Evolutionary conservation across 2,888 invertebrate species (phyloP), one percentile per base, ranked within the genome.

Genomic region (Cosmorhoe ocellata): DNA sequence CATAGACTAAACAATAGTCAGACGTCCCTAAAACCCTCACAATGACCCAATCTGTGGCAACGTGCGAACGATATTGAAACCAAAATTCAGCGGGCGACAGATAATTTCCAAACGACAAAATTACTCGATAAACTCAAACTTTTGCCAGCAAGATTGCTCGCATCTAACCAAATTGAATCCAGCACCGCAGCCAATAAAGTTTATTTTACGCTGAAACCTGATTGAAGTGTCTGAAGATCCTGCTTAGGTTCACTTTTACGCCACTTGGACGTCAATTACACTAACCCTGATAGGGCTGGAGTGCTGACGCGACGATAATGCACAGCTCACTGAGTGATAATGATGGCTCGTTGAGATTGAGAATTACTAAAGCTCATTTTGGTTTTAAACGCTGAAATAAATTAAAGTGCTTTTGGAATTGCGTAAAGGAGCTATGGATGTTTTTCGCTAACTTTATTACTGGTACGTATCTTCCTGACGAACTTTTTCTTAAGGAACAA

Each of bases 221-320:
- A 49, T 27, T 34, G 24, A 33, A 51, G 51, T 41, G 41, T 27
- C 41, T 12, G 32, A 41, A 41, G 42, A 34, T 56, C 50, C 58
- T 65, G 60, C 64, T 65, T 63, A 66, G 73, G 76, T 76, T 79
- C 74, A 75, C 77, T 81, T 81, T 79, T 76, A 76, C 75, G 75
- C 70, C 75, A 76, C 72, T 79, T 74, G 70, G 61, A 43, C 44
- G 53, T 53, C 53, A 53, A 53, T 53, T 53, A 48, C 48, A 50
- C 42, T 47, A 39, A 53, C 32, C 37, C 36, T 49, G 53, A 53
- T 53, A 43, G 48, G 37, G 27, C 30, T 32, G 13, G 30, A 50
- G 44, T 40, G 38, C 48, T 53, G 48, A 52, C 43, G 28, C 40
- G 42, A 42, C 46, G 42, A 38, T 48, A 49, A 49, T 49, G 48